phyloP scores from a whole-genome alignment of 2,797 vertebrate species.

The Chanos chanos region DNA sequence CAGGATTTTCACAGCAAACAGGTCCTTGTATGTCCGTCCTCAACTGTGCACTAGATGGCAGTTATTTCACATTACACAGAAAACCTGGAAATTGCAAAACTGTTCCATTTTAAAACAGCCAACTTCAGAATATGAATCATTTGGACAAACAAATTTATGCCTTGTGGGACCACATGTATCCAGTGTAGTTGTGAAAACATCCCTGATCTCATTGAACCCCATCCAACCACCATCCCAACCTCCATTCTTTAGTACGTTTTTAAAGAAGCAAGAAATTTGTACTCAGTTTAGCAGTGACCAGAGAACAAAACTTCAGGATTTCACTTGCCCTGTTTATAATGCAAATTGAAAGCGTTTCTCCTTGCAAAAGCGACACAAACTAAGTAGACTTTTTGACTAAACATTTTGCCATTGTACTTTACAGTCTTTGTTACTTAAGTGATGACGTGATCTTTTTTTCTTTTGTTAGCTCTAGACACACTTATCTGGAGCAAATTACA shows the following conservation, averaged over 20 bases:
- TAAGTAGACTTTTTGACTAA: background rate
- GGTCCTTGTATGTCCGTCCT: background rate
- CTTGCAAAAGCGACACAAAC: conserved; percentile 9
- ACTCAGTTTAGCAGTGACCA: too few species aligned
- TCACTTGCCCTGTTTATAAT: too few species aligned
- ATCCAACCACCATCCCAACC: too few species aligned
- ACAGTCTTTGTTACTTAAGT: background rate
- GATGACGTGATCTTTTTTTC: background rate
- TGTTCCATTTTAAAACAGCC: too few species aligned
- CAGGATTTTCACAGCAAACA: background rate
- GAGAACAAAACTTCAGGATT: too few species aligned
- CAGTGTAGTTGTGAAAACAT: too few species aligned
- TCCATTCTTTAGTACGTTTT: background rate
- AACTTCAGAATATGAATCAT: too few species aligned
- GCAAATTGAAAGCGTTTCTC: too few species aligned
- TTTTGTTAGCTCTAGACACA: background rate
- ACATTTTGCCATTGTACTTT: conserved; percentile 1
- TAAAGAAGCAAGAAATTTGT: conserved; percentile 10
- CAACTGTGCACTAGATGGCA: conserved; percentile 24
- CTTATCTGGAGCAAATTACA: too few species aligned
- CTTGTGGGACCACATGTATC: too few species aligned
- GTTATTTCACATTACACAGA: background rate
- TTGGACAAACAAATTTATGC: too few species aligned
- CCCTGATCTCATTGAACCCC: background rate
- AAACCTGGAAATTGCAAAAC: too few species aligned